These are phyloP conservation scores for Rhamphomyia laevipes DNA, from an alignment of 2,888 invertebrate genomes.

Conservation along the genomic window DNA sequence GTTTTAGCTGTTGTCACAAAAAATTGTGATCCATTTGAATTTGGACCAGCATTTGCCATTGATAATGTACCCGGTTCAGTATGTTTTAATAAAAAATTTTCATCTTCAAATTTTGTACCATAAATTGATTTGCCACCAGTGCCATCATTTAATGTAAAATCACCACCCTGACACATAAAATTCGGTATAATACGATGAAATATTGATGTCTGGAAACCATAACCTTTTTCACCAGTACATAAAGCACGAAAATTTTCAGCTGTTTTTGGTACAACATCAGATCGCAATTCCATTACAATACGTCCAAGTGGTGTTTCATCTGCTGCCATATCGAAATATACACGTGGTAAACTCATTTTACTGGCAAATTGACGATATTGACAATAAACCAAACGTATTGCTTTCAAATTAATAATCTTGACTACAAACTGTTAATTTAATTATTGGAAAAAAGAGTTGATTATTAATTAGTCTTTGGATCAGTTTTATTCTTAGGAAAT, in stretches of 20 bases:
- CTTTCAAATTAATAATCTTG: too few species aligned
- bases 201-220: conserved; percentile 78
- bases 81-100: conserved; percentile 89
- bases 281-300: conserved; percentile 40
- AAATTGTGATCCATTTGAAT: conserved; percentile 92
- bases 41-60: conserved; percentile 90
- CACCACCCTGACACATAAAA: conserved; percentile 92
- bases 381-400: too few species aligned
- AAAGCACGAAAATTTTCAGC: conserved; percentile 89
- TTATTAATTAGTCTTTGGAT: too few species aligned
- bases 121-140: conserved; percentile 92
- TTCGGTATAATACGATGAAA: conserved; percentile 92
- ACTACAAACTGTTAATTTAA: too few species aligned
- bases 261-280: conserved; percentile 81
- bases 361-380: neutral
- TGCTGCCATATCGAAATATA: neutral
- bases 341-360: neutral
- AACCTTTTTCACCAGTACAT: conserved; percentile 87
- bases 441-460: too few species aligned
- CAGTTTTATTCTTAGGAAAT: too few species aligned
- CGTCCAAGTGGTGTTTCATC: neutral
- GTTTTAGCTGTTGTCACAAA: conserved; percentile 86
- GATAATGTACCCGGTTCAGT: conserved; percentile 79
- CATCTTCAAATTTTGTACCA: conserved; percentile 85
- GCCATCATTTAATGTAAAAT: conserved; percentile 87